Conservation (phyloP, 2,113 vertebrate genomes). For the Perca schrenkii region DNA sequence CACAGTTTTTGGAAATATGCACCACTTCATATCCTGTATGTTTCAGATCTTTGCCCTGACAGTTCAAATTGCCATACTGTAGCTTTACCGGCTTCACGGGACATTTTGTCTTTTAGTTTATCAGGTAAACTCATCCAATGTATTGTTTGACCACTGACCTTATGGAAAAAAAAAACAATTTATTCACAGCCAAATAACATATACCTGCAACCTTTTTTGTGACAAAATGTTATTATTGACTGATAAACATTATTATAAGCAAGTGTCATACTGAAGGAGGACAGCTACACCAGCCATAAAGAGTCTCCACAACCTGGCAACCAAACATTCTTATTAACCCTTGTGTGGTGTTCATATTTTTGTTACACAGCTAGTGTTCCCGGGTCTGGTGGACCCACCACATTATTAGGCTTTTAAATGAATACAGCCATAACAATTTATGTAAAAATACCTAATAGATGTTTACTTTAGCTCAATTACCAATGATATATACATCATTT, state of each 20-base stretch:
- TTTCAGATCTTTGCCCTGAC: background rate
- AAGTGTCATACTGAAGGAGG: background rate
- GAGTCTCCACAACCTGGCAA: background rate
- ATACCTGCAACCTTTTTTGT: background rate
- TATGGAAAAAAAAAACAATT: background rate
- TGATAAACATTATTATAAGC: background rate
- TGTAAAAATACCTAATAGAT: too few relatives aligned
- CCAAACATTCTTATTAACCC: background rate
- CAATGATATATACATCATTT: too few relatives aligned
- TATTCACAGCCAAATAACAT: background rate
- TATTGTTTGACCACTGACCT: background rate
- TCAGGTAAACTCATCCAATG: background rate
- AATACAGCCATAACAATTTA: too few relatives aligned
- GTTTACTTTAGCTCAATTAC: too few relatives aligned
- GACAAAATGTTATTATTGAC: background rate
- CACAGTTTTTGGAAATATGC: constrained; percentile 1
- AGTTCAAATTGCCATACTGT: background rate
- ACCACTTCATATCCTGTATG: background rate
- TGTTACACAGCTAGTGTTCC: too few relatives aligned
- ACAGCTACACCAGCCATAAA: background rate
- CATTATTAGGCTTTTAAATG: too few relatives aligned
- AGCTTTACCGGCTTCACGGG: background rate
- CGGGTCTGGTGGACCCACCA: too few relatives aligned
- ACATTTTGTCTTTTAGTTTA: too few relatives aligned
- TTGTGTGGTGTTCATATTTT: too few relatives aligned